A percentile compares a stretch with the other conserved stretches of the same genome.
phyloP scores from a whole-genome alignment of 2,888 invertebrate genomes.

The Glyphotaelius pellucidus region DNA sequence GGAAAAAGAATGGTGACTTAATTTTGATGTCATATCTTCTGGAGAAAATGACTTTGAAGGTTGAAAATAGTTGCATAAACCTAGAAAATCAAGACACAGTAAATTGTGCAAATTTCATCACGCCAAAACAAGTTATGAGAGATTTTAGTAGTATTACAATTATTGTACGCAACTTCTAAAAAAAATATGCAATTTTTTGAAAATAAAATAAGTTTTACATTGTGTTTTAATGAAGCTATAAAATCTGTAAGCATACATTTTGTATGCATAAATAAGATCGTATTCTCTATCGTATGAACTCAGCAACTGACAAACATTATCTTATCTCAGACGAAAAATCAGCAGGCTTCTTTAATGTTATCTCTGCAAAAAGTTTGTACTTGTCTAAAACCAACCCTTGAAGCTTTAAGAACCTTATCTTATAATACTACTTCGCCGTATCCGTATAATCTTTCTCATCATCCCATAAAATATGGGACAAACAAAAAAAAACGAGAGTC shows the following conservation, averaged over 20 bases:
- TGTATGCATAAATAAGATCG: neutral
- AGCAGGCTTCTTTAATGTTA: neutral
- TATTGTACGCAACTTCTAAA: neutral
- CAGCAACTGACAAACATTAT: neutral
- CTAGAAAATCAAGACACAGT: no score
- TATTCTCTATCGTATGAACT: neutral
- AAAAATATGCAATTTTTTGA: neutral
- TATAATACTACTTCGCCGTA: neutral
- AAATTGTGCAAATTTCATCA: neutral
- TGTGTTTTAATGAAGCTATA: neutral
- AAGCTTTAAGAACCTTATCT: neutral
- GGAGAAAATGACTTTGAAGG: no score
- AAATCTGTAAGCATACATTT: neutral
- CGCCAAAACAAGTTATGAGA: neutral
- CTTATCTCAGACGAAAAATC: neutral
- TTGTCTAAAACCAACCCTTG: neutral
- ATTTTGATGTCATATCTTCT: no score
- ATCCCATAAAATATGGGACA: neutral
- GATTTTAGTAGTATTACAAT: neutral
- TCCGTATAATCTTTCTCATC: neutral
- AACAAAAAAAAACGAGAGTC: neutral
- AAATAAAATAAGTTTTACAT: no score
- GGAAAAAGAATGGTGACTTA: no score
- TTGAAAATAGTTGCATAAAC: no score
- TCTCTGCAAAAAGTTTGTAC: neutral